A percentile compares a stretch with the other conserved stretches of the same genome.
These are phyloP conservation scores for Eupristina koningsbergeri DNA, from an alignment of 1,140 invertebrate genomes.

Conservation along the genomic window DNA sequence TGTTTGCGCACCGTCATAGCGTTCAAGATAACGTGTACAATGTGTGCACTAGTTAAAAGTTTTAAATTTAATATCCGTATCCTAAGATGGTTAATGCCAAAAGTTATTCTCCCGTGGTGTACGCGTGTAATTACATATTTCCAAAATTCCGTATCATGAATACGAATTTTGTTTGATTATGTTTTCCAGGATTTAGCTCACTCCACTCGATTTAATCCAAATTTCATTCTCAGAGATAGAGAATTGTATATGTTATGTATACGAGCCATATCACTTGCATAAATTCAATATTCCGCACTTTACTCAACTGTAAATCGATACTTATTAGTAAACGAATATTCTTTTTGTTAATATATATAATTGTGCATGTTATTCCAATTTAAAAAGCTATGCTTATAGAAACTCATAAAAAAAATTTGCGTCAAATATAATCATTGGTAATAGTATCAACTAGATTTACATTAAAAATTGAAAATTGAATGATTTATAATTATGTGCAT, in stretches of 20 bases:
- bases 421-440: too few species aligned
- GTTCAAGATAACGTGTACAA: too few species aligned
- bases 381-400: too few species aligned
- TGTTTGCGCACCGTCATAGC: too few species aligned
- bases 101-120: too few species aligned
- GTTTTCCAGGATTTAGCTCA: constrained; percentile 8
- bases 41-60: too few species aligned
- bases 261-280: constrained; percentile 12
- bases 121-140: constrained; percentile 14
- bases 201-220: constrained; percentile 10
- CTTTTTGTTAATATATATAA: constrained; percentile 34
- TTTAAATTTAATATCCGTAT: too few species aligned
- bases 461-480: too few species aligned
- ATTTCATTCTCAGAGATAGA: constrained; percentile 12
- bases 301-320: constrained; percentile 25
- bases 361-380: too few species aligned
- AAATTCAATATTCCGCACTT: constrained; percentile 43
- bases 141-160: not conserved
- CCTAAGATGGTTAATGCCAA: not conserved
- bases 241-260: not conserved
- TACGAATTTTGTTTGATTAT: not conserved
- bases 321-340: constrained; percentile 15
- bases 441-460: too few species aligned
- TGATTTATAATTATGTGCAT: too few species aligned
- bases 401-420: too few species aligned